These are phyloP conservation scores for Colletes latitarsis DNA, from an alignment of 1,140 invertebrate genomes.

Conservation along the genomic window DNA sequence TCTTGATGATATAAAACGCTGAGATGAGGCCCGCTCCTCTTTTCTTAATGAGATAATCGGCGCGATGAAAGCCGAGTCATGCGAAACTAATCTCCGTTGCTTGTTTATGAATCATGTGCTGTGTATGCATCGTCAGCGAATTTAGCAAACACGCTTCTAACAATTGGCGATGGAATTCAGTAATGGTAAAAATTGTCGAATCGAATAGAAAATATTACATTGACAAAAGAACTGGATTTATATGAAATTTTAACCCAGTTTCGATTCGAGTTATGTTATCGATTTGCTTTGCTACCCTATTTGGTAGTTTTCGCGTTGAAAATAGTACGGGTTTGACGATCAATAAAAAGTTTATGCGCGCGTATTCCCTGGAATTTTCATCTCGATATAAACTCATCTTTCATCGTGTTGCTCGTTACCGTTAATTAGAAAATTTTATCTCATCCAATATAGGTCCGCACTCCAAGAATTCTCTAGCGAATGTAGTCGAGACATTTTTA, in stretches of 20 bases:
- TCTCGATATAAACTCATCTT: neutral
- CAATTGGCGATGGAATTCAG: neutral
- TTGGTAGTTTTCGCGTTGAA: neutral
- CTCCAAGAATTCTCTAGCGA: slow-evolving; percentile 31
- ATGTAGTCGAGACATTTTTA: slow-evolving; percentile 10
- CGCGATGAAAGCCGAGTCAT: too few relatives aligned
- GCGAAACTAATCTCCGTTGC: neutral
- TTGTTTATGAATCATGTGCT: neutral
- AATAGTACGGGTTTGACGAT: neutral
- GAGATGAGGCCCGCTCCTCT: neutral
- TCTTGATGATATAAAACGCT: neutral
- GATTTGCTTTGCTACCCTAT: neutral
- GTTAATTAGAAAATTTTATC: slow-evolving; percentile 18
- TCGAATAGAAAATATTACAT: neutral
- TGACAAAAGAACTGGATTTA: too few relatives aligned
- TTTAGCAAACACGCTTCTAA: neutral
- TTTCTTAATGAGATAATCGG: slow-evolving; percentile 1
- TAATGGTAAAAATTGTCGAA: neutral
- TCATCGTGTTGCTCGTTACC: neutral
- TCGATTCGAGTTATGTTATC: too few relatives aligned
- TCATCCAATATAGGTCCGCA: neutral
- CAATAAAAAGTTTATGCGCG: neutral
- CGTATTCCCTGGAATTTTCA: neutral
- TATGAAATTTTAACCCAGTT: too few relatives aligned
- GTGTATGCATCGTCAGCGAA: neutral